These are phyloP conservation scores for Drosophila affinis DNA, from an alignment of 2,888 invertebrate genomes.

Conservation along the genomic window DNA sequence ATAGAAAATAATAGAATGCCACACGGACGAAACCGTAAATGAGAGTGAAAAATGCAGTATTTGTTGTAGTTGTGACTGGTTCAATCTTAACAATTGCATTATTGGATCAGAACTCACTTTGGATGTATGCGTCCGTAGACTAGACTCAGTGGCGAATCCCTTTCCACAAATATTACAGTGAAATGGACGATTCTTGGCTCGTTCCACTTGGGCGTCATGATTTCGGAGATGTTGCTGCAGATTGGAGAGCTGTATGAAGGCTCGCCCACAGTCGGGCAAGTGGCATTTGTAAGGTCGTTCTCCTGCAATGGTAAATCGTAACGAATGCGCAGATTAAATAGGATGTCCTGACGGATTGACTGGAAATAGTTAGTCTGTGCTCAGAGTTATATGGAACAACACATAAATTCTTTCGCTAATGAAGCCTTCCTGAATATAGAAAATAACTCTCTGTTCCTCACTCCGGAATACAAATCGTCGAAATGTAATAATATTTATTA, in stretches of 20 bases:
- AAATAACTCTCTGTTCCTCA: too few species aligned
- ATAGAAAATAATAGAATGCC: conserved; percentile 11
- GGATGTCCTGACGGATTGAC: too few species aligned
- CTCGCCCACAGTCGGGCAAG: conserved; percentile 96
- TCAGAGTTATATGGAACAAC: too few species aligned
- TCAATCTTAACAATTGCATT: not conserved
- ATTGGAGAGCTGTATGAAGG: conserved; percentile 98
- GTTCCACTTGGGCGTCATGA: conserved; percentile 97
- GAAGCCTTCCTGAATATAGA: too few species aligned
- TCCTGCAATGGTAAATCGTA: conserved; percentile 84
- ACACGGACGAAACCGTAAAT: conserved; percentile 2
- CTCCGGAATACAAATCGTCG: too few species aligned
- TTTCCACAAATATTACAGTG: conserved; percentile 98
- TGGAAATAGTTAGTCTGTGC: too few species aligned
- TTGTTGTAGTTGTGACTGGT: not conserved
- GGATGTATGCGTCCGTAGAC: conserved; percentile 96
- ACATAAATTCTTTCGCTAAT: too few species aligned
- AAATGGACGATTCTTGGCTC: conserved; percentile 97
- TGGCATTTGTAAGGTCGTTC: conserved; percentile 99
- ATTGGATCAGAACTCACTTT: conserved; percentile 90
- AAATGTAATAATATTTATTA: too few species aligned
- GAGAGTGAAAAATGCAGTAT: conserved; percentile 4
- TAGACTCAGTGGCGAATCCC: conserved; percentile 97
- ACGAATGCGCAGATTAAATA: too few species aligned
- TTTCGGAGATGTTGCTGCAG: conserved; percentile 97